These are phyloP conservation scores for Periphyllus acericola DNA, from an alignment of 2,888 invertebrate species.

Conservation along the genomic window DNA sequence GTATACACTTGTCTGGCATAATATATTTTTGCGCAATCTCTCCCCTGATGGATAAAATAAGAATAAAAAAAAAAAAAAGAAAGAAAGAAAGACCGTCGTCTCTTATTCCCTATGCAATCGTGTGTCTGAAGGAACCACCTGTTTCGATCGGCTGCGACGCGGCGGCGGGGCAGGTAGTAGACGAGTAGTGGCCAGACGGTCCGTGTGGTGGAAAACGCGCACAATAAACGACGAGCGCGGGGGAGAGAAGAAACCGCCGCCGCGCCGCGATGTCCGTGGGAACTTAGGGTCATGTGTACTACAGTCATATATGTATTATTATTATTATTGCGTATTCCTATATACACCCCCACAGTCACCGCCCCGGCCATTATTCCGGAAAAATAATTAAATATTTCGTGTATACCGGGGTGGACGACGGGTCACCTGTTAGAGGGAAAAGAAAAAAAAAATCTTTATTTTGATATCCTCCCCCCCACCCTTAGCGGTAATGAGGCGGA, in stretches of 20 bases:
- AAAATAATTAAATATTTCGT: conserved; percentile 59
- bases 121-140: conserved; percentile 58
- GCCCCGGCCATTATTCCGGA: conserved; percentile 47
- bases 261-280: conserved; percentile 54
- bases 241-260: conserved; percentile 27
- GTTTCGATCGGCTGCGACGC: conserved; percentile 33
- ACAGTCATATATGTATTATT: conserved; percentile 22
- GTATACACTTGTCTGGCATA: conserved; percentile 53
- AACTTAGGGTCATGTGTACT: conserved; percentile 55
- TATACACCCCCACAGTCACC: neutral
- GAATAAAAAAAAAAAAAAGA: neutral
- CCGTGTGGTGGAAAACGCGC: conserved; percentile 52
- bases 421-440: conserved; percentile 48
- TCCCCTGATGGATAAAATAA: conserved; percentile 49
- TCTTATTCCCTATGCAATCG: conserved; percentile 54
- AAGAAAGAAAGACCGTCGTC: conserved; percentile 45
- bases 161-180: conserved; percentile 13
- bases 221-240: conserved; percentile 43
- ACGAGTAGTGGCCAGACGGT: conserved; percentile 51
- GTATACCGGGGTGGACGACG: neutral
- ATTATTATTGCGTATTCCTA: conserved; percentile 50
- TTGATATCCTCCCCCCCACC: conserved; percentile 21
- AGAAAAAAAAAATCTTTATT: conserved; percentile 31
- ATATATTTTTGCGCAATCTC: conserved; percentile 61
- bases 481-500: conserved; percentile 43